Evolutionary conservation across 2,797 vertebrate species (phyloP).

Genomic region (Rhinoraja longicauda): DNA sequence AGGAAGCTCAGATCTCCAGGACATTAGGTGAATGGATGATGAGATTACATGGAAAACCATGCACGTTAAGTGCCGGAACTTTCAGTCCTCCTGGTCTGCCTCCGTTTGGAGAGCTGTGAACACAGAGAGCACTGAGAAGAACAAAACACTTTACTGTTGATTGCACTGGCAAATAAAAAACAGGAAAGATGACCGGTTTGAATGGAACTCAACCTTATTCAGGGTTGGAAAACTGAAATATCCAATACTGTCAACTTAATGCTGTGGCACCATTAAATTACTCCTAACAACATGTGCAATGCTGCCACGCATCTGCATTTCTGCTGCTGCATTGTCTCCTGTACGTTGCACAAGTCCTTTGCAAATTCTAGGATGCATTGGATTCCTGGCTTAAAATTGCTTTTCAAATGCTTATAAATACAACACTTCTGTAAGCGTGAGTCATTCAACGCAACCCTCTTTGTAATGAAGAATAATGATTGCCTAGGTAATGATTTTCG

Average conservation of each 20-base stretch:
- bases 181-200: conserved; percentile 40
- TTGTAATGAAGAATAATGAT: not conserved
- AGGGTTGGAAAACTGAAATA: conserved; percentile 44
- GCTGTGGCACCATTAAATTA: conserved; percentile 38
- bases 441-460: not conserved
- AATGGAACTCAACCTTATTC: conserved; percentile 44
- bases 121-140: conserved; percentile 41
- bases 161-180: conserved; percentile 14
- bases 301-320: not conserved
- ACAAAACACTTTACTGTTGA: conserved; percentile 44
- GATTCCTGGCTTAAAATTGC: not conserved
- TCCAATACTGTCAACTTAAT: conserved; percentile 44
- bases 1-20: conserved; percentile 61
- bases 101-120: conserved; percentile 43
- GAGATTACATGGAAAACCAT: conserved; percentile 44
- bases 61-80: conserved; percentile 46
- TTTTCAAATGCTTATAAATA: conserved; percentile 12
- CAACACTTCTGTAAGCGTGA: not conserved
- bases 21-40: conserved; percentile 57
- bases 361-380: not conserved
- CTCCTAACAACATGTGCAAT: not conserved
- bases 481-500: not conserved
- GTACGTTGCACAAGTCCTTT: not conserved
- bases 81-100: conserved; percentile 44
- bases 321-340: not conserved